These are phyloP conservation scores for Ischnus inquisitorius DNA, from an alignment of 2,888 invertebrate species.

Conservation along the genomic window DNA sequence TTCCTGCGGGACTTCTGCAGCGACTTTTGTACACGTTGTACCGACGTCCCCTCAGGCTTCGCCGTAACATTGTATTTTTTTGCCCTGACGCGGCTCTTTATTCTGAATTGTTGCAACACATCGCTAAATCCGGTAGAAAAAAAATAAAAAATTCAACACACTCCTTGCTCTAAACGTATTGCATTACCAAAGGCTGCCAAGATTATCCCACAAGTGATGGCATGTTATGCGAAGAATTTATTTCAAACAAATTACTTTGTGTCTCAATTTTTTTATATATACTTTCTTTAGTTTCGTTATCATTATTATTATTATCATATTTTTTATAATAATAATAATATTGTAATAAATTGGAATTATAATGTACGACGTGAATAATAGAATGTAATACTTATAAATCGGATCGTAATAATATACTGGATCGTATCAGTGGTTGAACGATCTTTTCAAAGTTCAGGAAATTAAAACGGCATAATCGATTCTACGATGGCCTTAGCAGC, in stretches of 20 bases:
- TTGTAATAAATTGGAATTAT: too few relatives aligned
- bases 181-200: too few relatives aligned
- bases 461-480: slow-evolving; percentile 61
- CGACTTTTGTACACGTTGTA: neutral
- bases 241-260: too few relatives aligned
- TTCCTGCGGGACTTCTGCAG: slow-evolving; percentile 22
- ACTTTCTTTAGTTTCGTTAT: too few relatives aligned
- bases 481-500: slow-evolving; percentile 33
- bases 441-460: slow-evolving; percentile 31
- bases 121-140: neutral
- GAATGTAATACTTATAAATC: neutral
- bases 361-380: too few relatives aligned
- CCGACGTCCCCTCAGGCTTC: neutral
- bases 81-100: neutral
- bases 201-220: too few relatives aligned
- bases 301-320: too few relatives aligned
- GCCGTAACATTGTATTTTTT: neutral
- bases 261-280: too few relatives aligned
- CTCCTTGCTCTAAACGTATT: too few relatives aligned
- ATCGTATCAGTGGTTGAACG: neutral
- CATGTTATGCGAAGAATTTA: too few relatives aligned
- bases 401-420: neutral
- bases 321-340: too few relatives aligned
- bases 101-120: neutral
- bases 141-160: neutral